These are phyloP conservation scores for Laterallus jamaicensis DNA, from an alignment of 2,113 vertebrate species.

Conservation along the genomic window DNA sequence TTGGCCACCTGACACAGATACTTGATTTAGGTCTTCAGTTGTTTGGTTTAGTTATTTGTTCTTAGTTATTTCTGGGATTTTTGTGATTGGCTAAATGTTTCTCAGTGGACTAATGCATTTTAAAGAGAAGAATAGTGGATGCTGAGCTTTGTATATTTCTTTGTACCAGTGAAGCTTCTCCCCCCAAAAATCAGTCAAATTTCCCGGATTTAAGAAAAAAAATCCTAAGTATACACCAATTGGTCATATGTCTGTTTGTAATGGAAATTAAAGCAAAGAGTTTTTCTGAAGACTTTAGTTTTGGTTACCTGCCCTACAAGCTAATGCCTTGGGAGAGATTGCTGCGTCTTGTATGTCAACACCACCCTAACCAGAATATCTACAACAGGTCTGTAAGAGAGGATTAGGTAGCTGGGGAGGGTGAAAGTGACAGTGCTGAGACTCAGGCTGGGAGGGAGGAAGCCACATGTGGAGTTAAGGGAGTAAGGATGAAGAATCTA, in stretches of 20 bases:
- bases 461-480: background rate
- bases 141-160: background rate
- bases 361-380: background rate
- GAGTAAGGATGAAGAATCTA: background rate
- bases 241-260: background rate
- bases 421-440: background rate
- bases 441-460: background rate
- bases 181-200: background rate
- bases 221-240: background rate
- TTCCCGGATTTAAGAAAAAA: background rate
- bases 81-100: background rate
- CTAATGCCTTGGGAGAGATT: background rate
- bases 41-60: background rate
- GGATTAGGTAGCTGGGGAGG: background rate
- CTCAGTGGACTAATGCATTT: background rate
- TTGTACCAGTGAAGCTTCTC: background rate
- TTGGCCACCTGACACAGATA: background rate
- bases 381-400: background rate
- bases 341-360: background rate
- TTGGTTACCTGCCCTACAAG: background rate
- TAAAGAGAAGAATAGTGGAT: background rate
- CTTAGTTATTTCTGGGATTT: background rate
- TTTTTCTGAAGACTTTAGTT: background rate
- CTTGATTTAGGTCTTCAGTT: background rate
- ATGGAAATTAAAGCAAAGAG: background rate